phyloP scores from a whole-genome alignment of 2,888 invertebrate species.

The Phyto melanocephala region DNA sequence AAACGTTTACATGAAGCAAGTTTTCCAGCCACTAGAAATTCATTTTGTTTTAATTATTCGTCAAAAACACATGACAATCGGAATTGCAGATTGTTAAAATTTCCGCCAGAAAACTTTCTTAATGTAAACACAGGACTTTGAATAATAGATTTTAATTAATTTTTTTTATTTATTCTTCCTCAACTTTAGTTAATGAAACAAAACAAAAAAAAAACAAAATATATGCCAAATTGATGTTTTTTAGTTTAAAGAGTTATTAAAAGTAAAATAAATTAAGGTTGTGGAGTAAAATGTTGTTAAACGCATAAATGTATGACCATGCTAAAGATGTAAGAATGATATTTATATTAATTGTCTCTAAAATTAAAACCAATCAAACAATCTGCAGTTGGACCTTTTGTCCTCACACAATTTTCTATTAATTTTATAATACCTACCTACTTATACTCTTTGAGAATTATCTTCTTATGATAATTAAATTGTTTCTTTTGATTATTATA shows the following conservation, averaged over 20 bases:
- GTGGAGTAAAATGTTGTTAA: slow-evolving; percentile 57
- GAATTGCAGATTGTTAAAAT: no score
- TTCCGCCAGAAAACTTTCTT: no score
- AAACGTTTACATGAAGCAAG: no score
- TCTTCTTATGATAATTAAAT: slow-evolving; percentile 12
- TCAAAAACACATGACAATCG: no score
- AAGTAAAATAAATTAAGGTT: slow-evolving; percentile 54
- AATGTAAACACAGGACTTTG: neutral
- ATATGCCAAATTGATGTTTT: slow-evolving; percentile 73
- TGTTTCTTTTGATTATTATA: slow-evolving; percentile 42
- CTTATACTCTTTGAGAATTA: neutral
- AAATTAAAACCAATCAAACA: slow-evolving; percentile 27
- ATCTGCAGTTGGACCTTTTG: slow-evolving; percentile 52
- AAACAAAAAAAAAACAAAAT: slow-evolving; percentile 38
- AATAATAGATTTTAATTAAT: neutral
- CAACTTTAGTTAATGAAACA: slow-evolving; percentile 64
- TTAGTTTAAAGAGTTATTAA: slow-evolving; percentile 49
- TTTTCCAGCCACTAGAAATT: no score
- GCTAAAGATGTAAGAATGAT: neutral
- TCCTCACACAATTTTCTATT: slow-evolving; percentile 43
- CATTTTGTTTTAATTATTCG: no score
- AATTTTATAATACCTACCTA: slow-evolving; percentile 23
- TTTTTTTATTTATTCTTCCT: neutral
- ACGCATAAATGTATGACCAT: slow-evolving; percentile 55
- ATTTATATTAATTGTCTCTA: slow-evolving; percentile 26